Percentiles rank a stretch among this genome's conserved stretches.
Conservation (phyloP, 1,140 invertebrate species). For the Drosophila nikananu region DNA sequence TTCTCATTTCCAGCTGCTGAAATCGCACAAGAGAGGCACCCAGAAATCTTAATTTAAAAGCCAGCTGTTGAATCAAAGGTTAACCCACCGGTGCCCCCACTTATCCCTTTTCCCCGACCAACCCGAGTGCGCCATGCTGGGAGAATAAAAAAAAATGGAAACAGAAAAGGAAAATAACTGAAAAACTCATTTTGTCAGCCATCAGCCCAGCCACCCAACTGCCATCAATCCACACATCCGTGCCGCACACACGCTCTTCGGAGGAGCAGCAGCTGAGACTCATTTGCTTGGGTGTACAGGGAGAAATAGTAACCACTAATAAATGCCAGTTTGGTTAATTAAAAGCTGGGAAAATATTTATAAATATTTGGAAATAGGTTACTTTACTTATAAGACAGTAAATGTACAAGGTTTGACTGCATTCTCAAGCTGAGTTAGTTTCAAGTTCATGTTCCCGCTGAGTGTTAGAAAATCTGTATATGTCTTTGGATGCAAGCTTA, state of each 20-base stretch:
- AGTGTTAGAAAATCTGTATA: not conserved
- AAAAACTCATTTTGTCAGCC: constrained; percentile 79
- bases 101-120: constrained; percentile 23
- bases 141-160: not conserved
- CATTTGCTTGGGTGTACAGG: constrained; percentile 17
- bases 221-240: constrained; percentile 42
- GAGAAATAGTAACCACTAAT: not conserved
- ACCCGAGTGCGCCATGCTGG: constrained; percentile 2
- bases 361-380: not conserved
- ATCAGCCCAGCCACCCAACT: constrained; percentile 39
- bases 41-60: constrained; percentile 81
- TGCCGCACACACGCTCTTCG: constrained; percentile 15
- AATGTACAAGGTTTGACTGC: not conserved
- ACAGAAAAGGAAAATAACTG: constrained; percentile 46
- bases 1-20: constrained; percentile 56
- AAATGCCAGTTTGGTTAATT: not conserved
- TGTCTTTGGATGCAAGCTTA: not conserved
- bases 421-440: not conserved
- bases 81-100: constrained; percentile 64
- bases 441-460: not conserved
- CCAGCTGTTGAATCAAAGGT: constrained; percentile 84
- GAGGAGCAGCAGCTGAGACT: constrained; percentile 35
- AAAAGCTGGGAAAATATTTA: not conserved
- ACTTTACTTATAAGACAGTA: too few relatives aligned
- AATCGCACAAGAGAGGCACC: constrained; percentile 41